A percentile compares a stretch with the other conserved stretches of the same genome.
phyloP scores from a whole-genome alignment of 2,888 invertebrate species.

The Pristionchus arcanus region DNA sequence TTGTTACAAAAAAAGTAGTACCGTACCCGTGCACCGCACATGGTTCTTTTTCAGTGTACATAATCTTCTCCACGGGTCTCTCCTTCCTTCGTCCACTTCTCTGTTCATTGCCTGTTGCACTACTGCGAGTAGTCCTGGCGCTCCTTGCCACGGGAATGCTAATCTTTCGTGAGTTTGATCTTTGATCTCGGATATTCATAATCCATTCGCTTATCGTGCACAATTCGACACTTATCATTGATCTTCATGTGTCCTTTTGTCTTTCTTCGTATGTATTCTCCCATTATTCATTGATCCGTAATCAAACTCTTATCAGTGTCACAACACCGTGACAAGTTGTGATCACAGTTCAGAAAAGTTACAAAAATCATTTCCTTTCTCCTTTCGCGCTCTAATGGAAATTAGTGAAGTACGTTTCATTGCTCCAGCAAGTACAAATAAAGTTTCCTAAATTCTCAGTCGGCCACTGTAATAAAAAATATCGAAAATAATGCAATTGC shows the following conservation, averaged over 20 bases:
- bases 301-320: neutral
- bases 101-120: neutral
- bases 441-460: no score
- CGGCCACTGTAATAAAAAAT: no score
- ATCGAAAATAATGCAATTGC: neutral
- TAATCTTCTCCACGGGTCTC: neutral
- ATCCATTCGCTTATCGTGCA: no score
- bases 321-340: neutral
- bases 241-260: neutral
- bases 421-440: neutral
- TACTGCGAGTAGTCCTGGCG: neutral
- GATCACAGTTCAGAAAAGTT: constrained; percentile 1
- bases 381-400: neutral
- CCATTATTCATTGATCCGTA: neutral
- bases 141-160: neutral
- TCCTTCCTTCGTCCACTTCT: constrained; percentile 18
- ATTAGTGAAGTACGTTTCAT: neutral
- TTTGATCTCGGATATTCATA: neutral
- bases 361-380: neutral
- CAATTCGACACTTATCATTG: no score
- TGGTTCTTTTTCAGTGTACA: constrained; percentile 4
- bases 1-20: neutral
- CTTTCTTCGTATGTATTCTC: no score
- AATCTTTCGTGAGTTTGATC: neutral
- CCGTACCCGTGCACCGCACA: no score